Evolutionary conservation across 2,888 invertebrate genomes (phyloP).

Genomic region (Platycnemis pennipes): DNA sequence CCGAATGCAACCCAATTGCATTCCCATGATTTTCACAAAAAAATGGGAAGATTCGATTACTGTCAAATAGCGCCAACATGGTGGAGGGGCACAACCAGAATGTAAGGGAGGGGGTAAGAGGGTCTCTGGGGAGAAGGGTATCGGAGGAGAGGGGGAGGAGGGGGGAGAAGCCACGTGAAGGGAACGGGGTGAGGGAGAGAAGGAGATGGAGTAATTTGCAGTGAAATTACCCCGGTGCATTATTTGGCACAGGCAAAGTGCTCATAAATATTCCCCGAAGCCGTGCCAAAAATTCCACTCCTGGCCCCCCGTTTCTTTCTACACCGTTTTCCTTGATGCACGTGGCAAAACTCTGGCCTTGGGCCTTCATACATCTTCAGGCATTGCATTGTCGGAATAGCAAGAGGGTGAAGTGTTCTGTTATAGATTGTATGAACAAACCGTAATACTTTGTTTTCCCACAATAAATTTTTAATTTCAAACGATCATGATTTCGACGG

Average conservation of each 20-base stretch:
- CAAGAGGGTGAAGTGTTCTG: background rate
- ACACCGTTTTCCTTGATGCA: background rate
- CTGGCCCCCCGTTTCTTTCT: background rate
- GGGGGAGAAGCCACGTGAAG: background rate
- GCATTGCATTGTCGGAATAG: background rate
- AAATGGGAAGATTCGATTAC: constrained; percentile 39
- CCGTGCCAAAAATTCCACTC: background rate
- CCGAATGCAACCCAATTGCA: background rate
- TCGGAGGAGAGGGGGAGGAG: background rate
- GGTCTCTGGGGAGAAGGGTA: background rate
- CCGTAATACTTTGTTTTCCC: too few species aligned
- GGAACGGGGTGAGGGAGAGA: background rate
- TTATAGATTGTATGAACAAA: too few species aligned
- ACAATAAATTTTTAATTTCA: too few species aligned
- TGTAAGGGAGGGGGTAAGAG: background rate
- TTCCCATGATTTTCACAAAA: background rate
- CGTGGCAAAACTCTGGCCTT: background rate
- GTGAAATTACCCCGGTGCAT: constrained; percentile 25
- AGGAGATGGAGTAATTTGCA: background rate
- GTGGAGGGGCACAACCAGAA: background rate
- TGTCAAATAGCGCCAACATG: constrained; percentile 40
- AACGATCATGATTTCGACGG: too few species aligned
- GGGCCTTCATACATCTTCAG: background rate
- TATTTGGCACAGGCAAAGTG: background rate
- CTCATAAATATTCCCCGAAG: constrained; percentile 46